A percentile compares a stretch with the other conserved stretches of the same genome.
Conservation (phyloP, 2,888 invertebrate genomes). For the Amphipoea oculea region DNA sequence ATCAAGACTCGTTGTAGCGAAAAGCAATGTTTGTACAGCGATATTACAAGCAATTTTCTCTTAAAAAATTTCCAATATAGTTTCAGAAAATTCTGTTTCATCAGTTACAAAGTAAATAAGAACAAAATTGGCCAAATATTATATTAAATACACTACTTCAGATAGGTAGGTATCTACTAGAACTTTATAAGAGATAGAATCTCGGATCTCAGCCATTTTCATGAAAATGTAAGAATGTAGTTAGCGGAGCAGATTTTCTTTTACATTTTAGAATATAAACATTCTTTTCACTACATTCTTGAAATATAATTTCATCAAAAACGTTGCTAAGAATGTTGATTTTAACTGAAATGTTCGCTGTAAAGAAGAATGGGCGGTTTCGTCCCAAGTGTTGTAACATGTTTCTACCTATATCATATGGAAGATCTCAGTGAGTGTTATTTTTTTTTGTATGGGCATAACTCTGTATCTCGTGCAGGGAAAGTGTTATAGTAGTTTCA, state of each 20-base stretch:
- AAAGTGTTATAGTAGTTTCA: too few species aligned
- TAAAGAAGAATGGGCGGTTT: too few species aligned
- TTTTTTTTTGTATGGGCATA: too few species aligned
- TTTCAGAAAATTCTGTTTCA: conserved; percentile 33
- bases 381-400: too few species aligned
- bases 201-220: background rate
- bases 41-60: conserved; percentile 10
- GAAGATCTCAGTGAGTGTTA: too few species aligned
- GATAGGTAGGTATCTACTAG: background rate
- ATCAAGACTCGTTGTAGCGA: background rate
- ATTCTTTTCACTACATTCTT: conserved; percentile 47
- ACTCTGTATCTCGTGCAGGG: too few species aligned
- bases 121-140: conserved; percentile 21
- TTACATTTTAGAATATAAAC: conserved; percentile 19
- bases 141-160: conserved; percentile 11
- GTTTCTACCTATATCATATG: too few species aligned
- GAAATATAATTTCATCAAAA: conserved; percentile 49
- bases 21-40: conserved; percentile 13
- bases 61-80: conserved; percentile 29
- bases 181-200: background rate
- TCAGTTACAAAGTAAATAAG: conserved; percentile 26
- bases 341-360: conserved; percentile 38
- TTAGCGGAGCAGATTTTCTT: conserved; percentile 4
- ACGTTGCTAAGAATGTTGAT: conserved; percentile 50
- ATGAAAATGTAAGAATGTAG: conserved; percentile 10